Conservation (phyloP, 1,140 invertebrate species). For the Ylistrum balloti region DNA sequence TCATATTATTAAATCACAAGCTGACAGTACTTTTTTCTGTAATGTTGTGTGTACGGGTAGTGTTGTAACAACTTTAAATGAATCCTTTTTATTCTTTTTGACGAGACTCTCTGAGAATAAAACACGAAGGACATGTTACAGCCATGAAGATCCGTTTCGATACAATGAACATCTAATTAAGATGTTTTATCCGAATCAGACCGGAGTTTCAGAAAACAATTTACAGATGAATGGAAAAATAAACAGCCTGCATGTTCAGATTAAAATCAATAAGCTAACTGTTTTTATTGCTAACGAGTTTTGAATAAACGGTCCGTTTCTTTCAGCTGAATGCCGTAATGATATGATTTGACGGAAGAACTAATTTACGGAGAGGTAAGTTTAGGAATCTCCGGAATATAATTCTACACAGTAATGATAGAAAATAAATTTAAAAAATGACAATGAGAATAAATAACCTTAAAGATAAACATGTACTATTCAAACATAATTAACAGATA, state of each 20-base stretch:
- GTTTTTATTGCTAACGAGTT: background rate
- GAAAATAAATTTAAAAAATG: no score
- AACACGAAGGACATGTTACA: background rate
- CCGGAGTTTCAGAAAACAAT: background rate
- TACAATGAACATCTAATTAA: conserved; percentile 4
- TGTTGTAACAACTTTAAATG: background rate
- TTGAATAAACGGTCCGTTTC: background rate
- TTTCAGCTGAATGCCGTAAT: background rate
- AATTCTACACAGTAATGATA: no score
- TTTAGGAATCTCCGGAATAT: background rate
- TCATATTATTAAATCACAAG: background rate
- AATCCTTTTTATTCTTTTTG: background rate
- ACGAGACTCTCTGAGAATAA: background rate
- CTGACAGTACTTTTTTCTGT: background rate
- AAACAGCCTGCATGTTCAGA: background rate
- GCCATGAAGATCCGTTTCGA: conserved; percentile 2
- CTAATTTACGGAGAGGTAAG: background rate
- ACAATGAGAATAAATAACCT: no score
- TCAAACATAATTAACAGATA: background rate
- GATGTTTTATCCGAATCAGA: background rate
- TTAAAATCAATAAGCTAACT: background rate
- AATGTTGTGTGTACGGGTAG: background rate
- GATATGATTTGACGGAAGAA: background rate
- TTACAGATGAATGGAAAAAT: background rate
- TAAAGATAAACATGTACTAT: background rate